phyloP scores from a whole-genome alignment of 2,113 vertebrate genomes.

The Pristiophorus japonicus region DNA sequence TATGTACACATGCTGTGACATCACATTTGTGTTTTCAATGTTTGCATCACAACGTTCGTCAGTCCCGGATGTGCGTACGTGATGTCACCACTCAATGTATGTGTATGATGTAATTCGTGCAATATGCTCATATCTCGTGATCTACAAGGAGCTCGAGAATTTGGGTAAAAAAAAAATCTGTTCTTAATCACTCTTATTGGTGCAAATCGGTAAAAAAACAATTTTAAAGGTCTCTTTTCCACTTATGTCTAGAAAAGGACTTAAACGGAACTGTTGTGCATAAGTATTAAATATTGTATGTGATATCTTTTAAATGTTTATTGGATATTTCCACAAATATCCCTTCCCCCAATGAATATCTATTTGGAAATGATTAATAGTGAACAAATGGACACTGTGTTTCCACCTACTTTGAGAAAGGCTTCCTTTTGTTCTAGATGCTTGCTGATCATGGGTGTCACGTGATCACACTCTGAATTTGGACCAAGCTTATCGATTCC shows the following conservation, averaged over 20 bases:
- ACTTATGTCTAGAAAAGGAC: not conserved
- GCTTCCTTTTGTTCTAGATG: constrained; percentile 97
- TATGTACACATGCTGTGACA: not conserved
- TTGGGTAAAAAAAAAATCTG: not conserved
- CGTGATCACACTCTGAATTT: constrained; percentile 92
- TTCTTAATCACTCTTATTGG: not conserved
- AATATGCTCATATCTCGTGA: not conserved
- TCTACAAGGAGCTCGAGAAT: not conserved
- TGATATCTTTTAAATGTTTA: not conserved
- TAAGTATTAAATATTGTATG: not conserved
- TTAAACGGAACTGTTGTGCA: not conserved
- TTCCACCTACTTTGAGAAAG: constrained; percentile 76
- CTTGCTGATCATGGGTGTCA: constrained; percentile 97
- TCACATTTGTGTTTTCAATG: not conserved
- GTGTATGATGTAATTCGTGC: not conserved
- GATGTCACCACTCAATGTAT: not conserved
- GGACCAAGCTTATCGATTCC: constrained; percentile 94
- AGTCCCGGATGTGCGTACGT: not conserved
- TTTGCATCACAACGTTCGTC: not conserved
- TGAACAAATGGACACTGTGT: constrained; percentile 31
- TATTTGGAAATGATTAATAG: not conserved
- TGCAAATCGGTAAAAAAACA: not conserved
- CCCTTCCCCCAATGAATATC: not conserved
- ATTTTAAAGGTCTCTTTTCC: not conserved
- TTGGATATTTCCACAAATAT: not conserved